Evolutionary conservation across 2,797 vertebrate genomes (phyloP).

Genomic region (Botia kubotai): DNA sequence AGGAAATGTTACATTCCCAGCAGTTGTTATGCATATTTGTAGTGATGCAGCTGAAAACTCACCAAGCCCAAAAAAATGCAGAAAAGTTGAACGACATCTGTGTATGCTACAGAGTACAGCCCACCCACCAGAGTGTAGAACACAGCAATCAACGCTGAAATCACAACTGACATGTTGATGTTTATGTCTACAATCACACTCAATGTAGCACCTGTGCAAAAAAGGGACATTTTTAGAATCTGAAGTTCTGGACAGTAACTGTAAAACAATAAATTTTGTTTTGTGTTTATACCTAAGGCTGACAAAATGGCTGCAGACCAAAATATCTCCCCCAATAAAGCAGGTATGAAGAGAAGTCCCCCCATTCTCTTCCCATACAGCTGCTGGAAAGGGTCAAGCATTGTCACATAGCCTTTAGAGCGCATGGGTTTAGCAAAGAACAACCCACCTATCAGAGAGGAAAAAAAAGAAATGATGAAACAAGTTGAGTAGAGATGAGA

Average conservation of each 20-base stretch:
- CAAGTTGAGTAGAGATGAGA: too few relatives aligned
- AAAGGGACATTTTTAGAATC: background rate
- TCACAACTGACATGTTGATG: constrained; percentile 87
- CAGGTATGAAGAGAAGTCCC: constrained; percentile 93
- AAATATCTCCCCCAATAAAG: constrained; percentile 98
- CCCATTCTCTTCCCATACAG: constrained; percentile 97
- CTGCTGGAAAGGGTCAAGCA: constrained; percentile 98
- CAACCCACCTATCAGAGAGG: constrained; percentile 83
- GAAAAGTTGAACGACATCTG: constrained; percentile 96
- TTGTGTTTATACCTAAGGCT: constrained; percentile 84
- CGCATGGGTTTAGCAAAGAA: constrained; percentile 99
- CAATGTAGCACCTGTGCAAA: constrained; percentile 88
- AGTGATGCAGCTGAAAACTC: constrained; percentile 66
- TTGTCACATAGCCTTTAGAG: constrained; percentile 94
- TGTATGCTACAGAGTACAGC: constrained; percentile 96
- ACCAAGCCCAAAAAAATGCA: constrained; percentile 97
- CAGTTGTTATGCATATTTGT: background rate
- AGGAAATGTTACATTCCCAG: background rate
- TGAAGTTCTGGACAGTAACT: background rate
- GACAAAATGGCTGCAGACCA: constrained; percentile 98
- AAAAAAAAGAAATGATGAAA: background rate
- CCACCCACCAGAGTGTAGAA: constrained; percentile 95
- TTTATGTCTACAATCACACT: constrained; percentile 94
- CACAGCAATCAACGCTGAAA: constrained; percentile 92
- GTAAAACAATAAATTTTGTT: background rate